Percentiles rank a stretch among this genome's conserved stretches.
Conservation (phyloP, 2,797 vertebrate species). For the Stomatorhinus walkeri region DNA sequence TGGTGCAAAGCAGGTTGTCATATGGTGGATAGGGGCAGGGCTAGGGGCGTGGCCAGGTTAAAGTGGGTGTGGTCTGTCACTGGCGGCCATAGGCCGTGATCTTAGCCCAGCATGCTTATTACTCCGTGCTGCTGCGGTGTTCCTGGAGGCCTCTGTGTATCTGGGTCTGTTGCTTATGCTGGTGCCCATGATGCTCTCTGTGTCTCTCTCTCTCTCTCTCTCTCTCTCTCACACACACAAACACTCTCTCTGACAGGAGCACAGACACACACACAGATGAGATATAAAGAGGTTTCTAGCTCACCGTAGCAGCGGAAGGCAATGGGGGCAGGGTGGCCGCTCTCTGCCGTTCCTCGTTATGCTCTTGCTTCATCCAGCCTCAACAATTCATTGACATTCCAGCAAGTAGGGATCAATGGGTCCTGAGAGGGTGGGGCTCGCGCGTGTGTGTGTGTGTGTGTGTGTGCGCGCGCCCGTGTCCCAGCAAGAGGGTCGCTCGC, state of each 20-base stretch:
- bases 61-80: background rate
- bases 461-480: background rate
- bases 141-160: background rate
- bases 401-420: conserved; percentile 37
- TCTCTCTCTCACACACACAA: background rate
- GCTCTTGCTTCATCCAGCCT: conserved; percentile 32
- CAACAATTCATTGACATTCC: conserved; percentile 26
- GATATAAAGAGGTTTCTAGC: conserved; percentile 19
- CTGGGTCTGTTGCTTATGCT: conserved; percentile 12
- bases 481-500: conserved; percentile 33
- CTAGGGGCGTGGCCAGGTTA: conserved; percentile 35
- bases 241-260: background rate
- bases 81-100: background rate
- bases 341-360: background rate
- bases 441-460: background rate
- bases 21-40: conserved; percentile 47
- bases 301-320: conserved; percentile 16
- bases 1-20: conserved; percentile 29
- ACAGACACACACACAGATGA: conserved; percentile 1
- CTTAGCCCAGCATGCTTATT: background rate
- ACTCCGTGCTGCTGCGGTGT: background rate
- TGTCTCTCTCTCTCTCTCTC: background rate
- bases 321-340: conserved; percentile 27
- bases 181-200: background rate
- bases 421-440: conserved; percentile 4